Evolutionary conservation across 2,113 vertebrate genomes (phyloP).

Genomic region (Proterorhinus semilunaris): DNA sequence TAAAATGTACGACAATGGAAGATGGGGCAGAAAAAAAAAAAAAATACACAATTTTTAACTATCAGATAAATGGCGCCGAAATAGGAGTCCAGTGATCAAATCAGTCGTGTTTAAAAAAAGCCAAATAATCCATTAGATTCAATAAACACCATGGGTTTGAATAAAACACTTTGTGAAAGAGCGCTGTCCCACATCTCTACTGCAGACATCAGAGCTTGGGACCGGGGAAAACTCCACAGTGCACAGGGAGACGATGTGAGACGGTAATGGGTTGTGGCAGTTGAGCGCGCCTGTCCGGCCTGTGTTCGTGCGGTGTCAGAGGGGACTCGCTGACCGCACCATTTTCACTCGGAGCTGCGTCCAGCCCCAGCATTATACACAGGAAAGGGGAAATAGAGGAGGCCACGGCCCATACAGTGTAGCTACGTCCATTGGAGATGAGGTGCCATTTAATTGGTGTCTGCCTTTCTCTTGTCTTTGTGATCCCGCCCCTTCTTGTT

Average conservation of each 20-base stretch:
- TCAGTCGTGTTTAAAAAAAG: too few relatives aligned
- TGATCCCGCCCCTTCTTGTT: too few relatives aligned
- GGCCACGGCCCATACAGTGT: background rate
- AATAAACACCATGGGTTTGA: too few relatives aligned
- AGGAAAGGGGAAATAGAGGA: conserved; percentile 37
- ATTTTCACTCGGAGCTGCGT: conserved; percentile 44
- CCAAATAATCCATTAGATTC: too few relatives aligned
- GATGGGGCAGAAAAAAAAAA: background rate
- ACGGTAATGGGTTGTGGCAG: background rate
- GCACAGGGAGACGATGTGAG: background rate
- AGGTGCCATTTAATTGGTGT: too few relatives aligned
- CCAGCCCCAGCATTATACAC: conserved; percentile 35
- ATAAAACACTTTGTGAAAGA: background rate
- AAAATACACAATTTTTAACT: too few relatives aligned
- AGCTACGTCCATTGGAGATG: too few relatives aligned
- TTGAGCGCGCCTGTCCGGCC: background rate
- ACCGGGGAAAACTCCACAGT: background rate
- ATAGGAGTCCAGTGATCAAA: too few relatives aligned
- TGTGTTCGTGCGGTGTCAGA: background rate
- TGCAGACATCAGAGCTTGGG: background rate
- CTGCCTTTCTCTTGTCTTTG: too few relatives aligned
- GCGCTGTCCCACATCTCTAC: conserved; percentile 12
- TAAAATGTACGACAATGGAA: conserved; percentile 36
- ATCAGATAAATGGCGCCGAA: too few relatives aligned
- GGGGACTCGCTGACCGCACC: conserved; percentile 21